A percentile compares a stretch with the other conserved stretches of the same genome.
Evolutionary conservation across 2,113 vertebrate species (phyloP).

Genomic region (Apteryx owenii): DNA sequence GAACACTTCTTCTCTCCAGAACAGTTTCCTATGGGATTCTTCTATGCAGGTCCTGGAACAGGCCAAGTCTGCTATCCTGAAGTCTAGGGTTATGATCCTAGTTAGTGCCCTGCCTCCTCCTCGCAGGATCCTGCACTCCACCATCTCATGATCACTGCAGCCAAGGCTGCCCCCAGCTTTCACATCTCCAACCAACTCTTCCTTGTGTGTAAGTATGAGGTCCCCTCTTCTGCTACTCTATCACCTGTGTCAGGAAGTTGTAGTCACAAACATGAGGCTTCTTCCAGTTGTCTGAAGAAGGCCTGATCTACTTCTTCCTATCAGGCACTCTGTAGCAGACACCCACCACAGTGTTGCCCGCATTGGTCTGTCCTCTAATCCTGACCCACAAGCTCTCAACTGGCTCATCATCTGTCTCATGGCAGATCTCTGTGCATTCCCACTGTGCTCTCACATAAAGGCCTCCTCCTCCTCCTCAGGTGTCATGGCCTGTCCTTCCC

Average conservation of each 20-base stretch:
- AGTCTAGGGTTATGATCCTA: not conserved
- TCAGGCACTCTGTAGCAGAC: not conserved
- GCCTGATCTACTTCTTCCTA: not conserved
- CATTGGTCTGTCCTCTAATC: not conserved
- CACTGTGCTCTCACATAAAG: not conserved
- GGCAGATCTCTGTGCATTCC: not conserved
- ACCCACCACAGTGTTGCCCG: not conserved
- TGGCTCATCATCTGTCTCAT: not conserved
- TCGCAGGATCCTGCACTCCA: not conserved
- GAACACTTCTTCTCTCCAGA: too few relatives aligned
- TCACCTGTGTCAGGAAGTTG: not conserved
- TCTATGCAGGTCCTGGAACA: not conserved
- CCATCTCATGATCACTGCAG: not conserved
- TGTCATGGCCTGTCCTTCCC: not conserved
- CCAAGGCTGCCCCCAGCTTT: not conserved
- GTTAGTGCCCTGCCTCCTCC: too few relatives aligned
- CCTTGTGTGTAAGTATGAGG: not conserved
- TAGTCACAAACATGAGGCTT: not conserved
- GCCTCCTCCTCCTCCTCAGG: fast-evolving
- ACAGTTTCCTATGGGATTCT: not conserved
- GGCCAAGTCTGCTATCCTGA: not conserved
- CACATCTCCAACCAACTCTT: not conserved
- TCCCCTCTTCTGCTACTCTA: not conserved
- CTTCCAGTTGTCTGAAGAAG: not conserved
- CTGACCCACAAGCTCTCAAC: not conserved